phyloP scores from a whole-genome alignment of 2,113 vertebrate genomes.

The Gymnogyps californianus region DNA sequence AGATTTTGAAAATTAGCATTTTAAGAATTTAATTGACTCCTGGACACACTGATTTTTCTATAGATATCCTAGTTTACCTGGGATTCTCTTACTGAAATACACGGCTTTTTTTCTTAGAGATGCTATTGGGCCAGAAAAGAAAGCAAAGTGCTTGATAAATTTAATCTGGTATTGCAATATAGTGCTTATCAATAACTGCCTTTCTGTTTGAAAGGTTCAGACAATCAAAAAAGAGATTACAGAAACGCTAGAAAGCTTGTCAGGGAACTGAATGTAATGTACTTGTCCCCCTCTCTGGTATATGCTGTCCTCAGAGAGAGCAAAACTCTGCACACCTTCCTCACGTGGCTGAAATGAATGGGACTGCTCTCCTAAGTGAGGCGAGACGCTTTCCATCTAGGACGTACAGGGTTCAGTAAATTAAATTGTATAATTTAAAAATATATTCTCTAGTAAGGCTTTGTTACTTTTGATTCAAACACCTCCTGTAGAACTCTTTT shows the following conservation, averaged over 20 bases:
- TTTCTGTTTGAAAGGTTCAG: background rate
- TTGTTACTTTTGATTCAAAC: background rate
- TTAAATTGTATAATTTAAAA: background rate
- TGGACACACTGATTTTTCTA: background rate
- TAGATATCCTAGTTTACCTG: background rate
- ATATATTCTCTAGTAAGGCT: background rate
- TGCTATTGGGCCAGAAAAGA: background rate
- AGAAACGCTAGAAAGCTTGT: background rate
- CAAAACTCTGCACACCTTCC: background rate
- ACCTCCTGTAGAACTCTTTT: background rate
- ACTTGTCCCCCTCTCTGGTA: background rate
- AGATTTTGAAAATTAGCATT: background rate
- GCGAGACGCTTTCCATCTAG: background rate
- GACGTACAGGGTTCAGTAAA: background rate
- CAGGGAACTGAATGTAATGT: background rate
- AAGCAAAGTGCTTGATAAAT: background rate
- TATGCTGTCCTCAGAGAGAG: background rate
- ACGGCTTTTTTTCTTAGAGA: background rate
- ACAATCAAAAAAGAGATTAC: background rate
- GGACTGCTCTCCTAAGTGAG: background rate
- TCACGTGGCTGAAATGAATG: background rate
- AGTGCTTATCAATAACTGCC: background rate
- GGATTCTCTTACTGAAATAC: background rate
- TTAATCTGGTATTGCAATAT: background rate
- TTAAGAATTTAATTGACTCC: background rate